A percentile compares a stretch with the other conserved stretches of the same genome.
phyloP scores from a whole-genome alignment of 2,888 invertebrate species.

The Nasonovia ribisnigri region DNA sequence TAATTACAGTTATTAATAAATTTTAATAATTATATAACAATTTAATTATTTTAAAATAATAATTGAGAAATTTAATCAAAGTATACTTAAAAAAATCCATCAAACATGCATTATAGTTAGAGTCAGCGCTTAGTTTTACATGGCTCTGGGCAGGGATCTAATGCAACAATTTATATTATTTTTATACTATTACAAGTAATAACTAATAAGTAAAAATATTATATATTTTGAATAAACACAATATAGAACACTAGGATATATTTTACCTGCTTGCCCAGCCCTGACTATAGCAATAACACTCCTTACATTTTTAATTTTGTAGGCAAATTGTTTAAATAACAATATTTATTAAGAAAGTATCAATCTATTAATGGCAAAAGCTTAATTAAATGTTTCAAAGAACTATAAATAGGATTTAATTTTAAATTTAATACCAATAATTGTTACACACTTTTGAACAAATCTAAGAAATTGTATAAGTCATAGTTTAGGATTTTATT shows the following conservation, averaged over 20 bases:
- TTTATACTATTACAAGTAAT: not conserved
- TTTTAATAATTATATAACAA: not conserved
- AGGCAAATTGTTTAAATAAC: not conserved
- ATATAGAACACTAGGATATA: not conserved
- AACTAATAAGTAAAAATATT: not conserved
- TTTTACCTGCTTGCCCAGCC: not conserved
- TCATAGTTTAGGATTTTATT: not conserved
- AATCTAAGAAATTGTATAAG: not conserved
- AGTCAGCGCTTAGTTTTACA: not conserved
- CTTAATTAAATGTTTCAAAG: not conserved
- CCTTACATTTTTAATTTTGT: not conserved
- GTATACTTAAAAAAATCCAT: not conserved
- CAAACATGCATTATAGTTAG: not conserved
- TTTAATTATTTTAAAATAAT: not conserved
- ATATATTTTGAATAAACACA: not conserved
- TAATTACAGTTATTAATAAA: not conserved
- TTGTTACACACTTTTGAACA: not conserved
- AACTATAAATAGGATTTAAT: not conserved
- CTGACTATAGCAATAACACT: not conserved
- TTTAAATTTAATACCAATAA: not conserved
- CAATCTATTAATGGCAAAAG: not conserved
- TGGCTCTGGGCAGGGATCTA: not conserved
- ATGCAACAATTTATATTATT: not conserved
- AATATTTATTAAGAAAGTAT: not conserved
- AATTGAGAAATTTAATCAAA: not conserved